Base-by-base conservation (phyloP, 2,113 vertebrate genomes). In the Cyrtonyx montezumae region DNA sequence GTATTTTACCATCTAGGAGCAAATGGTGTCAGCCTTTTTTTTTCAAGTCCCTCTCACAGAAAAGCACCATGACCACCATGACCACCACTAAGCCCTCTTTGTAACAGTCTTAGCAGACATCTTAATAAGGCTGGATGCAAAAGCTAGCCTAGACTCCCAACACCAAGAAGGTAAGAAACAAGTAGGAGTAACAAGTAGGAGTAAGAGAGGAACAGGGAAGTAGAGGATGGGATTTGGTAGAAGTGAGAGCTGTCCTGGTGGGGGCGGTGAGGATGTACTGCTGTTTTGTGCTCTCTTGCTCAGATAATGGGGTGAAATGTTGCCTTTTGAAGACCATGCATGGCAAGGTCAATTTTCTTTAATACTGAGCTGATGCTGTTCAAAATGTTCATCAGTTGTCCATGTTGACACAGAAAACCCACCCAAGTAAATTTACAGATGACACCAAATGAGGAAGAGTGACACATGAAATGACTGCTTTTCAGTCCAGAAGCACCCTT, bases 391-490 rank as follows among this genome's bases (percentile, higher is more conserved):
- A 58, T 45, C 26, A 23, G 7, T 21, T 8, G 7, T 7, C 8
- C 7, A 21, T 6, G 4, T 6, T 21, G 21, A 36, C 34, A 34
- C 2, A 49, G 65, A 78, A 74, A 80, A 2, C 1, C 7, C 9
- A 13, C 15, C 3, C 1, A 36, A 91, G 13, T 4, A 75, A 37
- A 49, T 40, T 12, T 80, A 20, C 21, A 76, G 18, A 51, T 73
- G 34, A 32, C 58, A 25, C 7, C 8, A 42, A 53, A 70, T 23
- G 10, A 87, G 6, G 25, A 68, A 65, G 30, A 59, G 10, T 11
- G 46, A 1, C 4, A 3, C 15, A 62, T 7, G 10, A 12, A 75
- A 49, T 1, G 6, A 37, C 7, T 55, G 9, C 18, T 26, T 4
- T 87, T 89, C 55, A 42, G 8, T 70, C 26, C 36, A 28, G n/a